Evolutionary conservation across 2,113 vertebrate genomes (phyloP).

Genomic region (Polypterus bichir): DNA sequence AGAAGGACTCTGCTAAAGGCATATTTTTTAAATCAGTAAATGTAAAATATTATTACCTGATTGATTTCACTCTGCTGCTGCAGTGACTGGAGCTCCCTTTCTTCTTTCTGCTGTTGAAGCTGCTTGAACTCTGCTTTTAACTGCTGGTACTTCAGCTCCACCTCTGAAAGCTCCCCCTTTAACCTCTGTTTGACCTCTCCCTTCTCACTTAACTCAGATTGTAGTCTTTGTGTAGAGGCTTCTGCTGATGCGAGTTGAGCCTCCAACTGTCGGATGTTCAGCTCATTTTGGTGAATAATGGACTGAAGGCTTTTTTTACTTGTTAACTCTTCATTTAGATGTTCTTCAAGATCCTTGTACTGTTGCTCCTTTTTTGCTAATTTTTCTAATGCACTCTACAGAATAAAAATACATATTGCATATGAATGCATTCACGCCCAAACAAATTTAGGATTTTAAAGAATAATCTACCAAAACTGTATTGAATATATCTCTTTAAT

Average conservation of each 20-base stretch:
- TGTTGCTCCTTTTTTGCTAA: slow-evolving; percentile 64
- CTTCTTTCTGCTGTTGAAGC: slow-evolving; percentile 80
- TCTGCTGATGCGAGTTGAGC: slow-evolving; percentile 57
- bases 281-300: slow-evolving; percentile 69
- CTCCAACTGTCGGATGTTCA: slow-evolving; percentile 79
- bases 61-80: slow-evolving; percentile 84
- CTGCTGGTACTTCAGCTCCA: slow-evolving; percentile 75
- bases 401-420: slow-evolving; percentile 4
- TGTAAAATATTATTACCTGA: slow-evolving; percentile 52
- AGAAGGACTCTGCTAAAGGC: not conserved
- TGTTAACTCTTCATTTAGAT: slow-evolving; percentile 53
- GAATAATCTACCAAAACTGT: too few species aligned
- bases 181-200: slow-evolving; percentile 60
- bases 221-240: slow-evolving; percentile 57
- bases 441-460: too few species aligned
- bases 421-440: too few species aligned
- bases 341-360: slow-evolving; percentile 64
- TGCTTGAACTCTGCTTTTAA: slow-evolving; percentile 85
- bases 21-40: not conserved
- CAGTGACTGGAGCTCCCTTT: slow-evolving; percentile 73
- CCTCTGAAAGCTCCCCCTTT: slow-evolving; percentile 66
- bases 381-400: slow-evolving; percentile 68
- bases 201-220: slow-evolving; percentile 61
- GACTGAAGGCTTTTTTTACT: slow-evolving; percentile 64
- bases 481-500: too few species aligned